Evolutionary conservation across 2,888 invertebrate genomes (phyloP), one percentile per base, ranked within the genome.

Genomic region (Hemicrepidius hirtus): DNA sequence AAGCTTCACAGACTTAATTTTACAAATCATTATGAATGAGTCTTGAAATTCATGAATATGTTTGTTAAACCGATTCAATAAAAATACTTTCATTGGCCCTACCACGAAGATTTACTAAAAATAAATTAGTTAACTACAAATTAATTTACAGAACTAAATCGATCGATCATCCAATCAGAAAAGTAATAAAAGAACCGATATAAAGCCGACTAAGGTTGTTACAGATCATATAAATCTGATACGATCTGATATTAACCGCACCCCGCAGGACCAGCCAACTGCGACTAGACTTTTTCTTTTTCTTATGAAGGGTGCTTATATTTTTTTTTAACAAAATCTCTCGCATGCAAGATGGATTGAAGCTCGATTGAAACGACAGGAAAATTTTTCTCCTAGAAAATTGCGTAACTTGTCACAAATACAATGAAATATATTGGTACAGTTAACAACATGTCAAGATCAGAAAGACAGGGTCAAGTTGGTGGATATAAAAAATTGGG

Each of bases 231-330:
- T 53, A 67, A 72, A 72, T 72, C 67, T 49, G 71, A 71, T 71
- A 67, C 57, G 20, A 71, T 71, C 60, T 40, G 68, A 67, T 67
- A 73, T 68, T 73, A 68, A 64, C 72, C 72, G 59, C 68, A 59
- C 72, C 72, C 72, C 62, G 53, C 62, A 59, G 32, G n/a, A n/a
- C n/a, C 50, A 62, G 63, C 50, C 59, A 41, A 62, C 60, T 62
- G 40, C 35, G 18, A 16, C 32, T 28, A 44, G 12, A 59, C 40
- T 21, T 40, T 12, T 21, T 9, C 5, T 65, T 37, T 55, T 37
- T 53, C 18, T 9, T 20, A 24, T 21, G 10, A 9, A 44, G 44
- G 59, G 40, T 59, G 40, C 18, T 24, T 28, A 18, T 46, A 20
- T 44, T 59, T 67, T 59, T 46, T 20, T 68, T 40, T 49, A 18